phyloP scores from a whole-genome alignment of 2,888 invertebrate species.

The Phengaris alcon region DNA sequence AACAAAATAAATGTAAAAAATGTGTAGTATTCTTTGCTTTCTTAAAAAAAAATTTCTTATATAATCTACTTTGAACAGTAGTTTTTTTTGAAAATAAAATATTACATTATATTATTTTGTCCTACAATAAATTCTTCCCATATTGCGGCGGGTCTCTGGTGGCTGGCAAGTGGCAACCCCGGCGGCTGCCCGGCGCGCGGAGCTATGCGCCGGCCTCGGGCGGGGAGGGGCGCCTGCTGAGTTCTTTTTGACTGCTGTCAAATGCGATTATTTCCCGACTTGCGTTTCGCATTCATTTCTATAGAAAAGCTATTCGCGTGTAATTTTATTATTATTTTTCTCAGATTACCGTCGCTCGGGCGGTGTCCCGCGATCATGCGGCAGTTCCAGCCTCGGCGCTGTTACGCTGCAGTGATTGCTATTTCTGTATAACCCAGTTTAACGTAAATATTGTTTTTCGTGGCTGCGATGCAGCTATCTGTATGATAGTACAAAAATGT shows the following conservation, averaged over 20 bases:
- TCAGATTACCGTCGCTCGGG: conserved; percentile 45
- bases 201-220: conserved; percentile 47
- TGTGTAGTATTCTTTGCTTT: too few relatives aligned
- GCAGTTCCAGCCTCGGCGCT: conserved; percentile 26
- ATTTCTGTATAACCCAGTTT: conserved; percentile 73
- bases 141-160: conserved; percentile 40
- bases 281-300: conserved; percentile 58
- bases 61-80: too few relatives aligned
- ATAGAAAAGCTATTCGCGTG: conserved; percentile 59
- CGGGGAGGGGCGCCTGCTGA: conserved; percentile 47
- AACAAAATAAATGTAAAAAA: too few relatives aligned
- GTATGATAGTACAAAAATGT: too few relatives aligned
- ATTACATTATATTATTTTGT: too few relatives aligned
- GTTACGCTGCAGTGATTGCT: conserved; percentile 43
- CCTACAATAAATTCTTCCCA: not conserved
- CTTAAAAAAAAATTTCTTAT: too few relatives aligned
- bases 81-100: too few relatives aligned
- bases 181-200: conserved; percentile 43
- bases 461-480: conserved; percentile 52
- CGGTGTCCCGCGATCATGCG: conserved; percentile 45
- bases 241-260: conserved; percentile 52
- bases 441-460: conserved; percentile 72
- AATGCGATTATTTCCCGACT: conserved; percentile 58
- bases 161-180: conserved; percentile 57
- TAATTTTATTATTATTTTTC: conserved; percentile 51